Evolutionary conservation across 1,140 invertebrate genomes (phyloP).

Genomic region (Sipha flava): DNA sequence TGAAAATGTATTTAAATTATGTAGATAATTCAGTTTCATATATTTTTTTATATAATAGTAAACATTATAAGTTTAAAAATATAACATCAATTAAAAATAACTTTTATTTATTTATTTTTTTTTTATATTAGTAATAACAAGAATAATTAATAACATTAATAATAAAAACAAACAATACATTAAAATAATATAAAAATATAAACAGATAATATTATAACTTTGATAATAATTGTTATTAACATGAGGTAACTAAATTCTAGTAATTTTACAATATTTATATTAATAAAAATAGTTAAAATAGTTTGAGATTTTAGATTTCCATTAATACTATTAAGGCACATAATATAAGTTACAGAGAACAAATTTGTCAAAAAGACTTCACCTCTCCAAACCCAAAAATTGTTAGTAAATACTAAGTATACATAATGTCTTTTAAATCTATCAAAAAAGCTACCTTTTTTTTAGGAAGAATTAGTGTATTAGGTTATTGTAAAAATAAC

Average conservation of each 20-base stretch:
- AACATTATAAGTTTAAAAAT: too few species aligned
- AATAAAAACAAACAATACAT: conserved; percentile 7
- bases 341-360: not conserved
- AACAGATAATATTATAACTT: not conserved
- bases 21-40: too few species aligned
- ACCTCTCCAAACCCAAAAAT: not conserved
- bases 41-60: too few species aligned
- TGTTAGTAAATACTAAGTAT: not conserved
- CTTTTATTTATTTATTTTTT: too few species aligned
- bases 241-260: not conserved
- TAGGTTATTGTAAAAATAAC: not conserved
- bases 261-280: not conserved
- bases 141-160: not conserved
- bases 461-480: not conserved
- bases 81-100: too few species aligned
- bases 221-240: conserved; percentile 4
- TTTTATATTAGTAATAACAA: conserved; percentile 7
- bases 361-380: too few species aligned
- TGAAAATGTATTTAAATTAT: too few species aligned
- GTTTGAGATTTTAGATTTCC: not conserved
- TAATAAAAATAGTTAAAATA: not conserved
- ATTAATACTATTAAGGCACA: conserved; percentile 4
- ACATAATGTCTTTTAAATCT: not conserved
- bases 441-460: not conserved
- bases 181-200: conserved; percentile 4